phyloP scores from a whole-genome alignment of 2,797 vertebrate genomes.

The Anguilla anguilla region DNA sequence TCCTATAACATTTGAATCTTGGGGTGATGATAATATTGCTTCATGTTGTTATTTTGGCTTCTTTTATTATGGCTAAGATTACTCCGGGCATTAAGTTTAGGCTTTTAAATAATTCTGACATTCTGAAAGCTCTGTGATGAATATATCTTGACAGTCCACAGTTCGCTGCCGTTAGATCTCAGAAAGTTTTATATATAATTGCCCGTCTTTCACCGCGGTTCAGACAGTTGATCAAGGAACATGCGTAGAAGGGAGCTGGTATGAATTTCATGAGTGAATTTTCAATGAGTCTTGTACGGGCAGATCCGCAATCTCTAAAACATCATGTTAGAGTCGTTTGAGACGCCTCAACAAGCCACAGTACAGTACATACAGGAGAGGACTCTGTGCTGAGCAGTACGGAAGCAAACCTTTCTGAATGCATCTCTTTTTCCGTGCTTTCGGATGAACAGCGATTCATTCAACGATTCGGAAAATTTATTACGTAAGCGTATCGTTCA shows the following conservation, averaged over 20 bases:
- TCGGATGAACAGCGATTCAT: conserved; percentile 44
- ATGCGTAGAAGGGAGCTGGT: conserved; percentile 44
- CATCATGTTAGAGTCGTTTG: conserved; percentile 46
- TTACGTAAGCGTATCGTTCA: conserved; percentile 55
- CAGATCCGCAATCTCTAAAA: conserved; percentile 49
- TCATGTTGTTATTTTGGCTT: neutral
- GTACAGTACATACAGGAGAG: conserved; percentile 33
- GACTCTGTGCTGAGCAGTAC: conserved; percentile 35
- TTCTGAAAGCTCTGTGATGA: conserved; percentile 46
- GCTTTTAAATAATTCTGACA: conserved; percentile 2
- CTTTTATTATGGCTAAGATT: neutral
- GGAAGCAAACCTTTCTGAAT: conserved; percentile 22
- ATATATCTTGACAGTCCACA: conserved; percentile 44
- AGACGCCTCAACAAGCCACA: conserved; percentile 42
- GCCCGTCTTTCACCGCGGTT: conserved; percentile 46
- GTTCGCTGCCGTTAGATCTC: conserved; percentile 41
- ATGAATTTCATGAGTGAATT: conserved; percentile 39
- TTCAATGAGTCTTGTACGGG: conserved; percentile 36
- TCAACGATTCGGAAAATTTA: conserved; percentile 69
- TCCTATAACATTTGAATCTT: neutral
- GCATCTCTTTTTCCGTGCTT: conserved; percentile 45
- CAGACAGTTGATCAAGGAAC: conserved; percentile 53
- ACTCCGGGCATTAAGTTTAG: neutral
- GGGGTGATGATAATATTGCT: neutral
- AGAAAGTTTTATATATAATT: conserved; percentile 51